Percentiles rank a stretch among this genome's conserved stretches.
phyloP scores from a whole-genome alignment of 2,113 vertebrate genomes.

The Chascanopsetta lugubris region DNA sequence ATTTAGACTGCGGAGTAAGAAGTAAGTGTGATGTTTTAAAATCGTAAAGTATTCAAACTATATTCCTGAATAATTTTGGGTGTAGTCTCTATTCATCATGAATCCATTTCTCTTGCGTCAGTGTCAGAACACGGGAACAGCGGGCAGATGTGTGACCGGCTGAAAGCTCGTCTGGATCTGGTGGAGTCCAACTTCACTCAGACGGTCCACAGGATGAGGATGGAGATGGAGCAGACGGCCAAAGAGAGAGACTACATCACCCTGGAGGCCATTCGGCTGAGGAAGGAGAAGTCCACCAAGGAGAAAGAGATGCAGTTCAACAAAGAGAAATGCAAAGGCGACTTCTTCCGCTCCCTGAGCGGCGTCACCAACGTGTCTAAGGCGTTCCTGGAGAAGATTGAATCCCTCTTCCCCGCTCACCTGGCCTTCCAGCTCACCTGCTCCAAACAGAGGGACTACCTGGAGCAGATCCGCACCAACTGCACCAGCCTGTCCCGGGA shows the following conservation, averaged over 20 bases:
- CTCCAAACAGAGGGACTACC: conserved; percentile 69
- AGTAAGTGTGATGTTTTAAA: conserved; percentile 36
- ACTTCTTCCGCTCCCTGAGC: conserved; percentile 66
- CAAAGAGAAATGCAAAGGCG: conserved; percentile 64
- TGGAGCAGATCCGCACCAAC: conserved; percentile 70
- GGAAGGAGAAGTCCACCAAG: conserved; percentile 61
- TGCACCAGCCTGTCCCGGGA: conserved; percentile 75
- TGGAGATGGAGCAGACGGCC: conserved; percentile 54
- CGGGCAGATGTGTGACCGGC: not conserved
- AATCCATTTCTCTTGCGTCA: not conserved
- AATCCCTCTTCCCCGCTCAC: conserved; percentile 67
- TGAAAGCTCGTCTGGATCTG: conserved; percentile 48
- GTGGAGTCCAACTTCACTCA: conserved; percentile 77
- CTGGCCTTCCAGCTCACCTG: conserved; percentile 78
- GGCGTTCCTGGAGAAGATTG: conserved; percentile 75
- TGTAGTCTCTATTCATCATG: not conserved
- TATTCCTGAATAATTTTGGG: too few species aligned
- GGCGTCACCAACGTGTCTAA: conserved; percentile 73
- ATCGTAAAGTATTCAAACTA: conserved; percentile 2
- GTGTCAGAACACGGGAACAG: conserved; percentile 4
- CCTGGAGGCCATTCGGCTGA: conserved; percentile 70
- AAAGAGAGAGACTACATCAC: conserved; percentile 62
- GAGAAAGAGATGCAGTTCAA: conserved; percentile 57
- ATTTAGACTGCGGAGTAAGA: fast-evolving
- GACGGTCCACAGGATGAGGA: conserved; percentile 33